Percentiles rank a stretch among this genome's conserved stretches.
Conservation (phyloP, 2,888 invertebrate genomes). For the Meiosimyza decipiens region DNA sequence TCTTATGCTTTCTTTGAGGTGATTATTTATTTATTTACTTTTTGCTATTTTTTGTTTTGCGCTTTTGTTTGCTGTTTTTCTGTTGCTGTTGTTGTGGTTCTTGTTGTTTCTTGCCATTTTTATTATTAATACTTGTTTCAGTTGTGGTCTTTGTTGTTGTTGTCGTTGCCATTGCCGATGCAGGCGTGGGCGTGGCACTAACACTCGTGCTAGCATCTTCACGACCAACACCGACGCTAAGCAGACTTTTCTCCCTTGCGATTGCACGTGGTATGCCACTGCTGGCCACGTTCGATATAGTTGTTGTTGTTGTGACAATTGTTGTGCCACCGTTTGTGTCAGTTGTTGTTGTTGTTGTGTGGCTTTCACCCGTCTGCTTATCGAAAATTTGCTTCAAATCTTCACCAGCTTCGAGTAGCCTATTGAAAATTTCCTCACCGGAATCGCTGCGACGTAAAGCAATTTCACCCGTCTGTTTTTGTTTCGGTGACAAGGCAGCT, state of each 20-base stretch:
- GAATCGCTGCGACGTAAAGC: conserved; percentile 40
- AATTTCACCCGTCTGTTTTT: neutral
- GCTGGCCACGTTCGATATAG: conserved; percentile 61
- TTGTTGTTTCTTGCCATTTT: conserved; percentile 33
- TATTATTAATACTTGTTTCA: conserved; percentile 28
- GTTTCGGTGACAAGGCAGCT: neutral
- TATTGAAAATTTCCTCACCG: conserved; percentile 58
- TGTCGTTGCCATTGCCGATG: conserved; percentile 23
- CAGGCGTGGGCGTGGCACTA: neutral
- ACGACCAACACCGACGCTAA: neutral
- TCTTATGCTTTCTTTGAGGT: no score
- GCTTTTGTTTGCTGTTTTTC: conserved; percentile 55
- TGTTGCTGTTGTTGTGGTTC: conserved; percentile 47
- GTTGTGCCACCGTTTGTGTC: conserved; percentile 53
- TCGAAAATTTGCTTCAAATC: conserved; percentile 56
- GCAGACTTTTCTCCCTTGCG: conserved; percentile 25
- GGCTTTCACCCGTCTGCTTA: conserved; percentile 54
- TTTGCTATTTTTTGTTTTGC: conserved; percentile 54
- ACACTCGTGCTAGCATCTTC: conserved; percentile 5
- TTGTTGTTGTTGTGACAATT: conserved; percentile 60
- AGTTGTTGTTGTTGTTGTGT: conserved; percentile 60
- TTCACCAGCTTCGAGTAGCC: conserved; percentile 54
- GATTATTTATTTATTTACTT: conserved; percentile 45
- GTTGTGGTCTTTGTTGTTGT: conserved; percentile 30
- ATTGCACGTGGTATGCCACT: conserved; percentile 60